Evolutionary conservation across 2,113 vertebrate genomes (phyloP), one percentile per base, ranked within the genome.

Genomic region (Sander lucioperca): DNA sequence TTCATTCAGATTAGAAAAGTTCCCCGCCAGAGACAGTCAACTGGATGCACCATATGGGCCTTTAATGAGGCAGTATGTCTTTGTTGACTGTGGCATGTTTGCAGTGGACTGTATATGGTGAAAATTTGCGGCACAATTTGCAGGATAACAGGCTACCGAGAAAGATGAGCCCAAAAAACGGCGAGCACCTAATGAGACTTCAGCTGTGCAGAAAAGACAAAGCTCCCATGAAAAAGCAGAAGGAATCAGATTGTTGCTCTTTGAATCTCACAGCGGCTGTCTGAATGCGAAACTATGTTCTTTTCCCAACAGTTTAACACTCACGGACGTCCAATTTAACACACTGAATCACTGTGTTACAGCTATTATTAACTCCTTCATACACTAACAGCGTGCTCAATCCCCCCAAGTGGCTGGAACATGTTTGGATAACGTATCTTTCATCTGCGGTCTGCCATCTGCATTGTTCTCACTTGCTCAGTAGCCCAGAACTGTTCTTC

Each of bases 21-120:
- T 56, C 73, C 53, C 77, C 1, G 7, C 23, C 1, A 9, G 36
- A 76, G 51, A 13, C 8, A 19, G 57, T 58, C 43, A 16, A 45
- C 65, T 67, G 50, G 19, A 61, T 19, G 68, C 86, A 70, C 43
- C 78, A 6, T 13, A 47, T 50, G 51, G 69, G 25, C 73, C n/a
- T 86, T 80, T 92, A 89, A 88, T 86, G 75, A 90, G 88, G 84
- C 33, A 0, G 5, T 11, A 0, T 16, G 33, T 33, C 82, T 86
- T 76, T 79, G 79, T 81, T 54, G 63, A 53, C 62, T 18, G 70
- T 25, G 67, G 27, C 79, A 18, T 73, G 56, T 58, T 18, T 66
- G 25, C 43, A 18, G 33, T n/a, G 45, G 61, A 68, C 30, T 65
- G 67, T 25, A 59, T 5, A 11, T 16, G 23, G 61, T 50, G 65